Evolutionary conservation across 1,140 invertebrate species (phyloP).

Genomic region (Metopolophium dirhodum): DNA sequence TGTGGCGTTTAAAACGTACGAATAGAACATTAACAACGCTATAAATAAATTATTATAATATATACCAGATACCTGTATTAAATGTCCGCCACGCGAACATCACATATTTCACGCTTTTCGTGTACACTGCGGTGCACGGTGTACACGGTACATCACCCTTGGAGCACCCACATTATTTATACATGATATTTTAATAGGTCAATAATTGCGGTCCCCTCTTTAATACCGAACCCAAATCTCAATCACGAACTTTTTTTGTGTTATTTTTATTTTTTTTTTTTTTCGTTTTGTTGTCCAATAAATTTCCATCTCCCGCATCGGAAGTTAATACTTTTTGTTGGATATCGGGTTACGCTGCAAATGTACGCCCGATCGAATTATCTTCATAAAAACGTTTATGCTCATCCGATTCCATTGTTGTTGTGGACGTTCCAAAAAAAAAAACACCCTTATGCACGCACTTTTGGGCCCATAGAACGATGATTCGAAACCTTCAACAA

Average conservation of each 20-base stretch:
- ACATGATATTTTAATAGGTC: slow-evolving; percentile 38
- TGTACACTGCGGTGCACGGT: neutral
- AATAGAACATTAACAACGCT: neutral
- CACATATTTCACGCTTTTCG: neutral
- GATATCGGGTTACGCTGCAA: slow-evolving; percentile 52
- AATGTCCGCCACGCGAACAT: neutral
- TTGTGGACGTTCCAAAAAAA: slow-evolving; percentile 44
- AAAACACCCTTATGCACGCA: slow-evolving; percentile 30
- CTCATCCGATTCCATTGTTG: slow-evolving; percentile 55
- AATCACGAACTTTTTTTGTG: neutral
- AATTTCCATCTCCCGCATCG: slow-evolving; percentile 51
- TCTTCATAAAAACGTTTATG: slow-evolving; percentile 57
- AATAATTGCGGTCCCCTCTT: slow-evolving; percentile 24
- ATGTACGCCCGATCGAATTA: slow-evolving; percentile 48
- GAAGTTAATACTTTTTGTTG: slow-evolving; percentile 56
- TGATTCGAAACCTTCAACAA: slow-evolving; percentile 44
- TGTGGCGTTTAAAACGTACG: too few species aligned
- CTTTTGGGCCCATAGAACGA: neutral
- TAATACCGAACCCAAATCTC: neutral
- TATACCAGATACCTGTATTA: too few species aligned
- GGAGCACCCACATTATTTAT: neutral
- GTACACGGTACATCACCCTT: neutral
- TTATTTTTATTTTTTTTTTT: neutral
- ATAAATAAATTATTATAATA: neutral
- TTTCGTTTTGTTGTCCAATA: slow-evolving; percentile 48